Evolutionary conservation across 2,888 invertebrate genomes (phyloP), one percentile per base, ranked within the genome.

Genomic region (Icerya purchasi): DNA sequence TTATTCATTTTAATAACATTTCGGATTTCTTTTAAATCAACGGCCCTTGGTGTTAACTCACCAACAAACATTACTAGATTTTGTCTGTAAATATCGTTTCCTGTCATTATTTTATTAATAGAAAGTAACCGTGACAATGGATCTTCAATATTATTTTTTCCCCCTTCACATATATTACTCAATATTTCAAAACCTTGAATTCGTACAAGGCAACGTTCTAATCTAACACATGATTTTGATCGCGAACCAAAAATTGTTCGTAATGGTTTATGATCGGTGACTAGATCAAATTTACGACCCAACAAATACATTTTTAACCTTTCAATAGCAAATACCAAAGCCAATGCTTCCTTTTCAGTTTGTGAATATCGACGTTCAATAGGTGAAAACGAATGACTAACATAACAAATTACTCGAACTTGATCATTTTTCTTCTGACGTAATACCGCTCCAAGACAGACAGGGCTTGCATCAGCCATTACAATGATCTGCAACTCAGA

Each of bases 81-180:
- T 50, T 24, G 19, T 21, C 53, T 53, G 2, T 25, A 52, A 8
- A 8, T 58, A 53, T 58, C 53, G 24, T 24, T 54, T 18, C 19
- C 10, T n/a, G 50, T 25, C 5, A 8, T 21, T 19, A 53, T 22
- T 51, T 58, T 58, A 51, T 22, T 5, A 22, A 51, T 23, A 22
- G 21, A 2, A 2, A 58, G 8, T 10, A 58, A 36, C 18, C 58
- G 8, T 2, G 58, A 58, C 1, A 58, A 5, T 18, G 49, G 58
- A 19, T 58, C 58, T 14, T 53, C 58, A 10, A 53, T 24, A 22
- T 58, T 54, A 58, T 58, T 53, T 54, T 58, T 58, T 22, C 58
- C 53, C 14, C 1, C 18, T 1, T 1, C 21, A 14, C 2, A n/a
- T 58, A 53, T 8, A 19, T 1, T n/a, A 58, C 14, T 53, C 25